phyloP scores from a whole-genome alignment of 2,113 vertebrate genomes.

The Cyprichromis sp. region DNA sequence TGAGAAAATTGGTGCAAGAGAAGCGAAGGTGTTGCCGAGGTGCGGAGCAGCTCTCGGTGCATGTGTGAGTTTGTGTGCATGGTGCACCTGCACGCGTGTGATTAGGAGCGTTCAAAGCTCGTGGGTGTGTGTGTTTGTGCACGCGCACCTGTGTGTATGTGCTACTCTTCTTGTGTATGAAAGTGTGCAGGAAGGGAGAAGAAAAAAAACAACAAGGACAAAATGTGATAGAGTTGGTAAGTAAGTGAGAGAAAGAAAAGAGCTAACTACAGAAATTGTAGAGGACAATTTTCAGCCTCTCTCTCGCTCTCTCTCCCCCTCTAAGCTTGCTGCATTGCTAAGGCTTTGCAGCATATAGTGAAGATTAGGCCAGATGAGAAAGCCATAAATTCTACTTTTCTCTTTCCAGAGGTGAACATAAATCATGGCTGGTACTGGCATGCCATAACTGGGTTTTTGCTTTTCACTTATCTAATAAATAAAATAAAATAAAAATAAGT shows the following conservation, averaged over 20 bases:
- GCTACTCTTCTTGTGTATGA: neutral
- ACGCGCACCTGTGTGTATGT: neutral
- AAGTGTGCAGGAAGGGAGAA: neutral
- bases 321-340: conserved; percentile 49
- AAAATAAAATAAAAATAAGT: conserved; percentile 55
- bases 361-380: conserved; percentile 59
- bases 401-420: conserved; percentile 66
- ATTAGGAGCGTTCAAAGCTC: conserved; percentile 14
- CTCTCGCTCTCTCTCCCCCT: conserved; percentile 4
- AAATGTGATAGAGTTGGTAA: conserved; percentile 60
- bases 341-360: conserved; percentile 55
- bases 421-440: conserved; percentile 59
- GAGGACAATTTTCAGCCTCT: conserved; percentile 48
- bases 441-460: conserved; percentile 66
- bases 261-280: conserved; percentile 45
- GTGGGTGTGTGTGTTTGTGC: neutral
- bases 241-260: conserved; percentile 47
- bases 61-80: conserved; percentile 22
- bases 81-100: conserved; percentile 35
- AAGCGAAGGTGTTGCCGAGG: conserved; percentile 52
- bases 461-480: conserved; percentile 74
- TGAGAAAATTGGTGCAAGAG: conserved; percentile 61
- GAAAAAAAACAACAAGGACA: conserved; percentile 39
- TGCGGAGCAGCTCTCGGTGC: conserved; percentile 28
- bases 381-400: conserved; percentile 71